phyloP scores from a whole-genome alignment of 1,140 invertebrate genomes.

The Charaxes varanes region DNA sequence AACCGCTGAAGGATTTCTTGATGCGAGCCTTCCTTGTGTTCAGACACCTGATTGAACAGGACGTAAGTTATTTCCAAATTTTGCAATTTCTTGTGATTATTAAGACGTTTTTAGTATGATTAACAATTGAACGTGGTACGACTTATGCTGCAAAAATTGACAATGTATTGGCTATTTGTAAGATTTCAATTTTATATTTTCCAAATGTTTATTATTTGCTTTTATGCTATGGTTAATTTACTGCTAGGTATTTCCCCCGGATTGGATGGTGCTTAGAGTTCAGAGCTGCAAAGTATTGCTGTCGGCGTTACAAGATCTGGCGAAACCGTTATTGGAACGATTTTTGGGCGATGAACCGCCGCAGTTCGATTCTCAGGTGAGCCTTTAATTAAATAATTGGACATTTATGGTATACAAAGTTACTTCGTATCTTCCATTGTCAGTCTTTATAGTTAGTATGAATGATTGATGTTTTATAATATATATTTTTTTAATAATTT shows the following conservation, averaged over 20 bases:
- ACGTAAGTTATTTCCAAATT: too few species aligned
- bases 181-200: too few species aligned
- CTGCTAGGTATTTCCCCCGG: slow-evolving; percentile 85
- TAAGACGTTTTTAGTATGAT: not conserved
- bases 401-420: not conserved
- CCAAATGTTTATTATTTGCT: slow-evolving; percentile 1
- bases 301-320: slow-evolving; percentile 89
- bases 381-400: not conserved
- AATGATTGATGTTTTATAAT: too few species aligned
- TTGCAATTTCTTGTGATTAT: slow-evolving; percentile 9
- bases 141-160: too few species aligned
- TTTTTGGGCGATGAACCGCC: slow-evolving; percentile 82
- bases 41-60: slow-evolving; percentile 86
- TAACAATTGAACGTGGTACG: too few species aligned
- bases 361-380: slow-evolving; percentile 79
- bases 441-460: too few species aligned
- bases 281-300: slow-evolving; percentile 92
- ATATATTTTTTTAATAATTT: too few species aligned
- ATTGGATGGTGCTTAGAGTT: slow-evolving; percentile 96
- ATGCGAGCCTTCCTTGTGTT: slow-evolving; percentile 92
- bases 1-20: slow-evolving; percentile 91
- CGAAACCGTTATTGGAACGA: slow-evolving; percentile 88
- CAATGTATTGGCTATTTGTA: too few species aligned
- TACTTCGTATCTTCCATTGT: not conserved
- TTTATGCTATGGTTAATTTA: not conserved